Percentiles rank a stretch among this genome's conserved stretches.
Evolutionary conservation across 2,888 invertebrate genomes (phyloP).

Genomic region (Ceriagrion tenellum): DNA sequence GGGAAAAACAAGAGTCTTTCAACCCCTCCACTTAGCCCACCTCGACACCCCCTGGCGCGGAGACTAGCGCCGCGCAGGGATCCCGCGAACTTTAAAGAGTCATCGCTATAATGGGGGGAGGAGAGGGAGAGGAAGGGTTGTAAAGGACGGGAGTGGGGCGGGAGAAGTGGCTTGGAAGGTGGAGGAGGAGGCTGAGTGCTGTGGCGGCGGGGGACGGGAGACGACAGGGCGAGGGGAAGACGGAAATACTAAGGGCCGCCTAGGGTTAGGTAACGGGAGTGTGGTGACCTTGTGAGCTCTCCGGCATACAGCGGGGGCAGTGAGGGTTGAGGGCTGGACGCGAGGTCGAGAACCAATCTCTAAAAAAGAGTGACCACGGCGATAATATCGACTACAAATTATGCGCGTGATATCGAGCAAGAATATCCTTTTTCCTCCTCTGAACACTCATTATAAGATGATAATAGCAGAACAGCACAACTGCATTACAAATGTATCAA

Average conservation of each 20-base stretch:
- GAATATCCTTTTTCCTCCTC: too few relatives aligned
- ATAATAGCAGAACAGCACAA: too few relatives aligned
- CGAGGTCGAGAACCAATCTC: background rate
- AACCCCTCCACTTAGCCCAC: background rate
- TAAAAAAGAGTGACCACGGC: background rate
- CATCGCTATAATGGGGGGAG: background rate
- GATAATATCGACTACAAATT: too few relatives aligned
- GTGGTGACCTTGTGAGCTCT: constrained; percentile 41
- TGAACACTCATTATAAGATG: too few relatives aligned
- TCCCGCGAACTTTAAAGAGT: background rate
- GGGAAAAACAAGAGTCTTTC: constrained; percentile 26
- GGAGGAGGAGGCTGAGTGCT: background rate
- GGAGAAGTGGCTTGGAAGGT: too few relatives aligned
- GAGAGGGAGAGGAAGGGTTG: background rate
- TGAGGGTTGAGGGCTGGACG: background rate
- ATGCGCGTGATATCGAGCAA: too few relatives aligned
- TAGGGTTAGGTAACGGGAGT: background rate
- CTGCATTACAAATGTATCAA: too few relatives aligned
- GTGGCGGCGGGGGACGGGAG: background rate
- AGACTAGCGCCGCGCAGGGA: background rate
- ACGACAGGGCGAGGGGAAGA: background rate
- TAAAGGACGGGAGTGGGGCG: background rate
- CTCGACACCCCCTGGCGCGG: background rate
- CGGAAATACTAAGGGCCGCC: background rate
- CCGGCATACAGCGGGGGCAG: background rate